Evolutionary conservation across 2,797 vertebrate species (phyloP), one percentile per base, ranked within the genome.

Genomic region (Poecilia velifera): DNA sequence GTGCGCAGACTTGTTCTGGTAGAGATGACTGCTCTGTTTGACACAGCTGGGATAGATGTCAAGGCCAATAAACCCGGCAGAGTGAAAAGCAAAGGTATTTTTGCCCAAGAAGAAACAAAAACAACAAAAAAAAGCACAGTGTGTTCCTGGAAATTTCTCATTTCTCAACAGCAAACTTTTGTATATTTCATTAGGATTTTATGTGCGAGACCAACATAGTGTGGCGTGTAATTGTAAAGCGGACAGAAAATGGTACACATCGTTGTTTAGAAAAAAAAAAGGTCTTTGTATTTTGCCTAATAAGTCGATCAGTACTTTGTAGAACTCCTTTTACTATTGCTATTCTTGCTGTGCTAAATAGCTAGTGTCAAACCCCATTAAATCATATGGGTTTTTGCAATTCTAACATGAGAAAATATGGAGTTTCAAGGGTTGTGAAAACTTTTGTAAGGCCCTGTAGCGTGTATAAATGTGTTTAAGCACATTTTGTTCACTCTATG

Each of bases 1-100:
- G 97, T 98, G 22, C 94, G 85, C 74, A 84, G 94, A 20, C 91
- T 99, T 77, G 97, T 97, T 39, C 95, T 99, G 28, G 97, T 99
- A 80, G 98, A 99, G 83, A 95, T 99, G 92, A 97, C 97, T 0
- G 98, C 98, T 72, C 94, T 99, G 55, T 99, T 97, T 81, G 98
- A 99, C 75, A 92, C 96, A 0, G 94, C 96, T 51, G 96, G 96
- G 51, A 90, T 97, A 14, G 98, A 99, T 87, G 91, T 98, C 70
- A 99, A 99, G 86, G 94, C 97, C n/a, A 96, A 97, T 84, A 99
- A 98, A 93, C 95, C 98, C 84, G 94, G 96, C 82, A 98, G 96
- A 96, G 92, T 96, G 53, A 99, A 97, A 94, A 95, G 93, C 78
- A 98, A 95, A 98, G 98, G 98, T 99, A 72, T 7, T 34, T 2